Evolutionary conservation across 53 echinoderm and acorn worm genomes (phyloP).

Genomic region (Luidia sarsii): DNA sequence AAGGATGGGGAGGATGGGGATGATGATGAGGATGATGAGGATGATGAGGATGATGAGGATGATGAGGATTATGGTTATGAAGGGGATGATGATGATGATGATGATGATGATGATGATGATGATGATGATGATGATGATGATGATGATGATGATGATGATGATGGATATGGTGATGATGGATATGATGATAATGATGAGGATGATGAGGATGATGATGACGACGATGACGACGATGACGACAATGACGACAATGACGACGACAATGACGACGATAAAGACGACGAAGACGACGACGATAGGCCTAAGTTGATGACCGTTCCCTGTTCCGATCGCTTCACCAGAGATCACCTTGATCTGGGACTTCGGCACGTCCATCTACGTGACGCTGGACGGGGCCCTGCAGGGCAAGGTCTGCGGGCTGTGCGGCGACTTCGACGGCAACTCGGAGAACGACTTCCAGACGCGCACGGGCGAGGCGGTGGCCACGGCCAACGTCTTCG

Average conservation of each 20-base stretch:
- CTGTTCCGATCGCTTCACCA: background rate
- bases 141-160: background rate
- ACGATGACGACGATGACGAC: background rate
- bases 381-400: constrained; percentile 53
- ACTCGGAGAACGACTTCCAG: constrained; percentile 68
- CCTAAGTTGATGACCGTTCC: background rate
- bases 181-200: too few relatives aligned
- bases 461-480: constrained; percentile 62
- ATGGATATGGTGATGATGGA: too few relatives aligned
- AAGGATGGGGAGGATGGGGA: too few relatives aligned
- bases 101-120: background rate
- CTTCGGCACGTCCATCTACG: constrained; percentile 58
- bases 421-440: constrained; percentile 82
- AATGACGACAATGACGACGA: background rate
- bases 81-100: background rate
- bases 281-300: background rate
- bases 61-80: too few relatives aligned
- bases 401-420: constrained; percentile 70
- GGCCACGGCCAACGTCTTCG: constrained; percentile 49
- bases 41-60: too few relatives aligned
- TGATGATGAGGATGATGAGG: too few relatives aligned
- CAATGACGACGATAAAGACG: background rate
- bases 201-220: too few relatives aligned
- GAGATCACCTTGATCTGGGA: constrained; percentile 77
- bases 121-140: background rate